Base-by-base conservation (phyloP, 2,113 vertebrate genomes). In the Chloropsis hardwickii region DNA sequence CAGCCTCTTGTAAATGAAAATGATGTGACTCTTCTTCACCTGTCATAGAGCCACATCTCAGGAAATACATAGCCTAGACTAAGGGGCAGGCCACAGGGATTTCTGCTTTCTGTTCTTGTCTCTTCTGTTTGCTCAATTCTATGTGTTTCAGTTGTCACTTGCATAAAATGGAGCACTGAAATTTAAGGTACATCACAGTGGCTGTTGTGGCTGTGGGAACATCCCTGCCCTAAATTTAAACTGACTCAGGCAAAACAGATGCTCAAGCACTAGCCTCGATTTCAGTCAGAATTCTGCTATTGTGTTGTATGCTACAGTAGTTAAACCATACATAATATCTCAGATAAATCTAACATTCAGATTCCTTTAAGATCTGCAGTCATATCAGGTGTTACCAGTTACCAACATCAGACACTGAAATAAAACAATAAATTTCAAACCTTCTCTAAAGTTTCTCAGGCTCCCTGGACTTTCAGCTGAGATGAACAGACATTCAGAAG, bases 191-290 rank as follows among this genome's bases (percentile, higher is more conserved):
- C 1, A 0, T 37, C 35, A 19, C 17, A 48, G 56, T 27, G 77
- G 17, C 51, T 65, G 39, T 28, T 33, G 45, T 0, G 0, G 22
- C 42, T 86, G 47, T 44, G 35, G 40, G 20, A 62, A 77, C 16
- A 83, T 45, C 14, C 37, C 22, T 92, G 58, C 35, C 28, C 66
- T 83, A 97, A 93, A 92, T 70, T 80, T 51, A 73, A 86, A 80
- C 27, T 60, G 66, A 67, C 67, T 86, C 90, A 3, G 4, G 56
- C 73, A 80, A 83, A 80, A 65, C 42, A 86, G 21, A 81, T 53
- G 15, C 18, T 81, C 39, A 50, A 78, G 56, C 7, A 12, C 42
- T 91, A 89, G 4, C 13, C 62, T 87, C 31, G 11, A 9, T 87
- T 87, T 31, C 53, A 69, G 27, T 29, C 53, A 60, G 53, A 95